phyloP scores from a whole-genome alignment of 2,888 invertebrate genomes.

The Entomobrya proxima region DNA sequence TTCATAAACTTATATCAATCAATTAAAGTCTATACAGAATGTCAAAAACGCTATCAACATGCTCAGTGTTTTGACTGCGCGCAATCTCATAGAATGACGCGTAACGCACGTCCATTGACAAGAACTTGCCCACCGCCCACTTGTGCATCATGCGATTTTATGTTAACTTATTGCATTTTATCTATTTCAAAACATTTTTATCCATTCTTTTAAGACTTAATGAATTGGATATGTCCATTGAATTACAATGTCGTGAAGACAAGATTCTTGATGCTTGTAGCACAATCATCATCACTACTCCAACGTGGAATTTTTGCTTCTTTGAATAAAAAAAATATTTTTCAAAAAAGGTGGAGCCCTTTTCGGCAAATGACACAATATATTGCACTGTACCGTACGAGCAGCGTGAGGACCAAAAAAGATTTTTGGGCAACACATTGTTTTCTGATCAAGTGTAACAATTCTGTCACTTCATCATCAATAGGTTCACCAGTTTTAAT shows the following conservation, averaged over 20 bases:
- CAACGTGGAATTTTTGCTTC: neutral
- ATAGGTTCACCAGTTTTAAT: neutral
- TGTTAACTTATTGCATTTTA: neutral
- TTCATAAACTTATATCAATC: neutral
- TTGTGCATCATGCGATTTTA: neutral
- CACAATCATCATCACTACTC: neutral
- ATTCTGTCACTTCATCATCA: neutral
- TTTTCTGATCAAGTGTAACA: neutral
- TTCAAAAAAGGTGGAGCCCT: too few relatives aligned
- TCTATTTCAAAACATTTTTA: conserved; percentile 5
- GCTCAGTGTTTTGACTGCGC: neutral
- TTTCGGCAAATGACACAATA: too few relatives aligned
- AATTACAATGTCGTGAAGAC: neutral
- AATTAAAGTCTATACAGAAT: neutral
- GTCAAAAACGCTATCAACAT: conserved; percentile 3
- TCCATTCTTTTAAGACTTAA: neutral
- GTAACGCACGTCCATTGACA: neutral
- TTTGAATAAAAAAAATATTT: neutral
- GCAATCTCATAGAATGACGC: neutral
- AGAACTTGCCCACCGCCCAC: conserved; percentile 7
- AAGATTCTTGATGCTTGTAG: neutral
- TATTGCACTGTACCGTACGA: too few relatives aligned
- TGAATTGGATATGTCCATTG: neutral
- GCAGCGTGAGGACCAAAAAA: too few relatives aligned
- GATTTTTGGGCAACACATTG: neutral